Evolutionary conservation across 1,140 invertebrate species (phyloP), one percentile per base, ranked within the genome.

Genomic region (Macrobrachium rosenbergii): DNA sequence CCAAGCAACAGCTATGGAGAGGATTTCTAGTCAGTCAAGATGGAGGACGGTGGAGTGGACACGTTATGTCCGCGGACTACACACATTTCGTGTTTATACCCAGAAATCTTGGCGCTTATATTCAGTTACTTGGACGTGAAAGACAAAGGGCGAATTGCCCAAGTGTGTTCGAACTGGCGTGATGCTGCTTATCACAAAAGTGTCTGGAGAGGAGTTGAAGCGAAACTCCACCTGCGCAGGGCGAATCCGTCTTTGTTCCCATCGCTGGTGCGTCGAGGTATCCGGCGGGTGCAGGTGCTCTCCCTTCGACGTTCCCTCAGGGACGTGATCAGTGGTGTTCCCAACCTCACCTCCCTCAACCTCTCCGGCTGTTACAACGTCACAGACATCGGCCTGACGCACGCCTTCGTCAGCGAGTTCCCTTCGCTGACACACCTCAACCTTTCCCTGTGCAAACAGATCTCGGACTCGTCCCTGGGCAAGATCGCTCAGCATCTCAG

Each of bases 321-420:
- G 88, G 97, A 98, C 91, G 95, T 98, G 23, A 94, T 98, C 28
- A 94, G 95, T 58, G 96, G 96, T 12, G 94, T 99, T 43, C 96
- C 96, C 8, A 96, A 96, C 90, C 92, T 99, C 52, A 96, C 96
- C 90, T 95, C 96, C 37, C 93, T 99, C 73, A 98, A 97, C 91
- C 93, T 99, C 8, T 97, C 96, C 90, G 98, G 98, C 16, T 99
- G 97, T 92, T 99, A 97, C 92, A 98, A 97, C 91, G 94, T 99
- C 37, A 97, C 96, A 37, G 94, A 94, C 90, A 95, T 96, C 91
- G 96, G 96, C n/a, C 92, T 99, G 62, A 94, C 94, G 11, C 95
- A 96, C 89, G 97, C 97, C 0, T 95, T 98, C 90, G 93, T 94
- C 59, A 93, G 94, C 16, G 95, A 96, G 84, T 77, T 89, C 81